Base-by-base conservation (phyloP, 2,888 invertebrate genomes). In the Horisme vitalbata region DNA sequence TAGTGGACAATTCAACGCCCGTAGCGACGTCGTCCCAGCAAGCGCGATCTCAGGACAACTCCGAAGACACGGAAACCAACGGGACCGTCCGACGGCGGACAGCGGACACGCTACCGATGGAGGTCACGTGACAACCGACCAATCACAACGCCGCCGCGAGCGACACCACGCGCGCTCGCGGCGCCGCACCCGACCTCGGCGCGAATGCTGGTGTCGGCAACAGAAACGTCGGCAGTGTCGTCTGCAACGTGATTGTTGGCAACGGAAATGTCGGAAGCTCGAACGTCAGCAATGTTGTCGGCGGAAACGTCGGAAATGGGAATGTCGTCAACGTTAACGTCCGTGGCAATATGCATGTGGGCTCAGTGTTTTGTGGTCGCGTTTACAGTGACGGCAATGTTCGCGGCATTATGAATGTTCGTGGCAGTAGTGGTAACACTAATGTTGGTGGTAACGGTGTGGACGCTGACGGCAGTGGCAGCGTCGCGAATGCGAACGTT, bases 71-170 rank as follows among this genome's bases (percentile, higher is more conserved):
- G 58, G 63, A 44, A 65, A 69, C 68, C 35, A 72, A 73, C 61
- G 77, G 72, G 33, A 61, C 56, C 26, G 73, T 74, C 31, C 71
- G 76, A 2, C 67, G 72, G n/a, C 70, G 74, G 14, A 45, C 70
- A 34, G 55, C 69, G 24, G 85, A 82, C 71, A 71, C 76, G 15
- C 69, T 83, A 34, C 86, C 86, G 49, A 85, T 88, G 88, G 83
- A 86, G 73, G 89, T 89, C 73, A 88, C 88, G 86, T 89, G 87
- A 89, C 87, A 71, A 61, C 61, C 57, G 52, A 41, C 53, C 26
- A 26, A 10, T 26, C 11, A 11, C 26, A 10, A 10, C 37, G 33
- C 41, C 41, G 18, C 51, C 20, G 45, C 18, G 45, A 39, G 20
- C 44, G 13, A 26, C 43, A 23, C 23, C 32, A 30, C 28, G 21